These are phyloP conservation scores for Crossocerus cetratus DNA, from an alignment of 2,888 invertebrate genomes.

Conservation along the genomic window DNA sequence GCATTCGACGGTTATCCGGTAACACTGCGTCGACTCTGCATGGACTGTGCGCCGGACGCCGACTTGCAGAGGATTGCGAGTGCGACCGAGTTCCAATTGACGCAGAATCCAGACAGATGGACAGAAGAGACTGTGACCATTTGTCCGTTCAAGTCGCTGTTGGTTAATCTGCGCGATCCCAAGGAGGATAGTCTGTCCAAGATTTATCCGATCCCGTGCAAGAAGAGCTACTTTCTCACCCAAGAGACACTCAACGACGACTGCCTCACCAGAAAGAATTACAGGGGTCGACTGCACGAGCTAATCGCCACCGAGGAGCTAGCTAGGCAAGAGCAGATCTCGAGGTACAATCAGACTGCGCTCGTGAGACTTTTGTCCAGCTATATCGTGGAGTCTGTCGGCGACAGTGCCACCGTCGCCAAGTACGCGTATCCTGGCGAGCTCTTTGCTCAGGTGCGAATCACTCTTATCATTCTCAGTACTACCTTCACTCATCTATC, in stretches of 20 bases:
- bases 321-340: slow-evolving; percentile 84
- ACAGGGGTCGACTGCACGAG: slow-evolving; percentile 86
- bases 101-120: slow-evolving; percentile 82
- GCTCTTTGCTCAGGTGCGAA: slow-evolving; percentile 82
- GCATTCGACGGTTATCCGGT: slow-evolving; percentile 84
- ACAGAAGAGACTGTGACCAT: slow-evolving; percentile 74
- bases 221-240: slow-evolving; percentile 83
- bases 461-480: slow-evolving; percentile 7
- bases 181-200: slow-evolving; percentile 61
- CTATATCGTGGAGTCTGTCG: slow-evolving; percentile 84
- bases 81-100: slow-evolving; percentile 81
- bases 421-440: slow-evolving; percentile 88
- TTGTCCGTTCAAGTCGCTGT: slow-evolving; percentile 79
- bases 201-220: slow-evolving; percentile 83
- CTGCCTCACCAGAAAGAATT: slow-evolving; percentile 83
- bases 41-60: slow-evolving; percentile 85
- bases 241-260: slow-evolving; percentile 83
- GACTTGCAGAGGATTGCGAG: slow-evolving; percentile 83
- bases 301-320: slow-evolving; percentile 88
- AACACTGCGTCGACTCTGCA: slow-evolving; percentile 83
- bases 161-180: slow-evolving; percentile 78
- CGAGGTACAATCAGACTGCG: slow-evolving; percentile 84
- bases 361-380: slow-evolving; percentile 82
- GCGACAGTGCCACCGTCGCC: slow-evolving; percentile 84
- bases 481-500: no score